phyloP scores from a whole-genome alignment of 2,888 invertebrate species.

The Scaptomyza parva region DNA sequence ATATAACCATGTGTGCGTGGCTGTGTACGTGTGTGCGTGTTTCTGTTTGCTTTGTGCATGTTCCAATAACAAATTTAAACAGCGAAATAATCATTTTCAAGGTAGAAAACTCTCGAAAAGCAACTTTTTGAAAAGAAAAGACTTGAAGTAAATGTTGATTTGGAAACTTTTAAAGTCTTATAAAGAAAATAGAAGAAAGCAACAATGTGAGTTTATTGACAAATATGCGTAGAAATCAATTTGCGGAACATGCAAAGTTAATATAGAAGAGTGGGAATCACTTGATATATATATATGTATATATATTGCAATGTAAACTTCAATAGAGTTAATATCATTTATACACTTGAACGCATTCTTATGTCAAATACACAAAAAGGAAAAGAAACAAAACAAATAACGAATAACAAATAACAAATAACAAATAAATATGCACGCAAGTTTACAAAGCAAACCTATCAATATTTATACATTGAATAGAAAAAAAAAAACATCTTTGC shows the following conservation, averaged over 20 bases:
- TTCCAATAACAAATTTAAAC: slow-evolving; percentile 38
- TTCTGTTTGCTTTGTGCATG: slow-evolving; percentile 22
- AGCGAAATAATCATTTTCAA: neutral
- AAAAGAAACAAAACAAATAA: too few species aligned
- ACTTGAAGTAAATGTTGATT: too few species aligned
- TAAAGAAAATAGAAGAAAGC: too few species aligned
- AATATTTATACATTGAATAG: slow-evolving; percentile 4
- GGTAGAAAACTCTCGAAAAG: too few species aligned
- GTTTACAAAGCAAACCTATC: neutral
- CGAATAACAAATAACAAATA: neutral
- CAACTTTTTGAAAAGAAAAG: too few species aligned
- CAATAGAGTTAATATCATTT: slow-evolving; percentile 58
- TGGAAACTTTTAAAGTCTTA: too few species aligned
- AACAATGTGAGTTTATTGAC: too few species aligned
- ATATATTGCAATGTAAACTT: neutral
- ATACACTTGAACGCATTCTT: slow-evolving; percentile 67
- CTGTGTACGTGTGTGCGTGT: slow-evolving; percentile 19
- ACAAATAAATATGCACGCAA: neutral
- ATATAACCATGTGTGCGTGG: slow-evolving; percentile 40
- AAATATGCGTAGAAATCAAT: neutral
- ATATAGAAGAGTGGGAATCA: slow-evolving; percentile 9
- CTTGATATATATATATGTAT: neutral
- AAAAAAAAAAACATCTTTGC: neutral
- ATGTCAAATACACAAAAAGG: slow-evolving; percentile 16
- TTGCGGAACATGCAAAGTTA: slow-evolving; percentile 15